Evolutionary conservation across 2,113 vertebrate genomes (phyloP), one percentile per base, ranked within the genome.

Genomic region (Nothocercus julius): DNA sequence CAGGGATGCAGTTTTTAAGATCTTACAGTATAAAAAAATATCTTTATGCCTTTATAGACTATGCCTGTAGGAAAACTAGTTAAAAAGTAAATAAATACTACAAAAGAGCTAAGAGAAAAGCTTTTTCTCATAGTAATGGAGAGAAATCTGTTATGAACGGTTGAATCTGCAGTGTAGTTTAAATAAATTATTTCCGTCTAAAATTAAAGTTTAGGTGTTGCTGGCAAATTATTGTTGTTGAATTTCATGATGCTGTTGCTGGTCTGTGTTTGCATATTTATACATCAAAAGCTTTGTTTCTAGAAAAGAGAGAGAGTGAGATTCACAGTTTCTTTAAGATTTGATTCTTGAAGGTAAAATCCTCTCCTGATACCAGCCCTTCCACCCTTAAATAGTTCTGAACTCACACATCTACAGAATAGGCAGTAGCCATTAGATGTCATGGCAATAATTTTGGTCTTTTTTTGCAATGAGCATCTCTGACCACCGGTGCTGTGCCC

Each of bases 51-150:
- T 82, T 89, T 94, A 66, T 89, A 85, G 70, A 64, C 34, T 54
- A n/a, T 83, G 82, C 84, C 93, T 95, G 61, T 59, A 93, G 84
- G 82, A 93, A 92, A 93, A 83, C 79, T 78, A 86, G 80, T 95
- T 91, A 89, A 95, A 95, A 93, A 40, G 45, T 66, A 90, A 84
- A 93, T 94, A 94, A 95, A 36, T 85, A 82, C 92, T 95, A 84
- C 86, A 75, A 86, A 92, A 93, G 34, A 95, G 86, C 87, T 85
- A 93, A 83, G 54, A 81, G 13, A 66, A 92, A 83, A 78, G 72
- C 56, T 83, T 88, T 82, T 87, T 85, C 77, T 89, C 32, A 20
- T 81, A 83, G 86, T 86, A 91, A 24, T 87, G 44, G 87, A 83
- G 75, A 67, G 72, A 93, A 94, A 72, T 95, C 66, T 44, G 32